Conservation (phyloP, 2,797 vertebrate genomes). For the Tarsius wallacei region DNA sequence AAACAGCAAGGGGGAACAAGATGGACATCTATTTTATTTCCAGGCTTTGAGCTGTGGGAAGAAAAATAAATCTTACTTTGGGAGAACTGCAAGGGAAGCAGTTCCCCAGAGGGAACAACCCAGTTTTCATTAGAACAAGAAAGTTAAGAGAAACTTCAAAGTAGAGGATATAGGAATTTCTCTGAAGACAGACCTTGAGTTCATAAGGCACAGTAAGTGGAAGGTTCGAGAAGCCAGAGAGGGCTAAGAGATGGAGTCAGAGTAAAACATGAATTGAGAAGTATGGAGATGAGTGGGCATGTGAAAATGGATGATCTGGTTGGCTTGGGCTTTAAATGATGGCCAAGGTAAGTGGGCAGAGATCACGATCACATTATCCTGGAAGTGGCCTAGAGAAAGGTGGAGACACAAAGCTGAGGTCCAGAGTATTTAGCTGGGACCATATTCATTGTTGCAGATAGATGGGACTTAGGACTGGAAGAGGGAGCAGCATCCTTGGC, state of each 20-base stretch:
- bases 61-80: constrained; percentile 29
- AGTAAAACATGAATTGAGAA: background rate
- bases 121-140: constrained; percentile 3
- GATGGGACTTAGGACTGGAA: background rate
- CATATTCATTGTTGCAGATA: background rate
- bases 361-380: background rate
- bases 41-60: background rate
- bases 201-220: background rate
- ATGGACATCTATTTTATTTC: background rate
- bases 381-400: background rate
- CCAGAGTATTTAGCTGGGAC: background rate
- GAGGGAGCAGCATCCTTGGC: background rate
- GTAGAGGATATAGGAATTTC: background rate
- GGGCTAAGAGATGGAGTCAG: background rate
- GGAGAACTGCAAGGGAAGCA: constrained; percentile 11
- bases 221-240: background rate
- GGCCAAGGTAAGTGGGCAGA: background rate
- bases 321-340: background rate
- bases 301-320: background rate
- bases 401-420: background rate
- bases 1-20: background rate
- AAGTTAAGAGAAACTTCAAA: background rate
- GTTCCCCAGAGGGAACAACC: background rate
- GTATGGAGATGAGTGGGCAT: background rate
- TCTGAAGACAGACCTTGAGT: constrained; percentile 8